Evolutionary conservation across 2,888 invertebrate species (phyloP).

Genomic region (Lamproptera curius): DNA sequence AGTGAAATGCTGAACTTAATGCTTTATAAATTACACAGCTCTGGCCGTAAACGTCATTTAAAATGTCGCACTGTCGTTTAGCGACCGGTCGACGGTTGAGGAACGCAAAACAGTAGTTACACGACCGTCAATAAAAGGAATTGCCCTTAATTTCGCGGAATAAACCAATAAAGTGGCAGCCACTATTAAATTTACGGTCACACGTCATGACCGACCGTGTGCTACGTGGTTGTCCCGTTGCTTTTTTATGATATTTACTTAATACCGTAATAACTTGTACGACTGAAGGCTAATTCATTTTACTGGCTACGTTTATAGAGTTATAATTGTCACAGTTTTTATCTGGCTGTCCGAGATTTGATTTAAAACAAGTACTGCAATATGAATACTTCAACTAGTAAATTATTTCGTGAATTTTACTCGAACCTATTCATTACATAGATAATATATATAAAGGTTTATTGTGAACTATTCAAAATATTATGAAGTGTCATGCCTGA

Average conservation of each 20-base stretch:
- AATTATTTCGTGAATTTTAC: no score
- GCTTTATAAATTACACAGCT: not conserved
- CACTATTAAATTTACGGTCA: constrained; percentile 32
- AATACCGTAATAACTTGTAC: not conserved
- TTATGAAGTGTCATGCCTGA: no score
- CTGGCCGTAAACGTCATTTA: not conserved
- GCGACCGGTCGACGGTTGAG: constrained; percentile 1
- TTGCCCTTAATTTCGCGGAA: constrained; percentile 53
- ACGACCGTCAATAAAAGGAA: constrained; percentile 44
- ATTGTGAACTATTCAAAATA: no score
- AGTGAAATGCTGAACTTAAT: not conserved
- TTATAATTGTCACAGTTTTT: no score
- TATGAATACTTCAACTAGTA: no score
- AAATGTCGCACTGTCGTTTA: constrained; percentile 10
- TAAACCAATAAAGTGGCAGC: constrained; percentile 27
- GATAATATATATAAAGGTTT: no score
- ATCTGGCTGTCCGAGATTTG: no score
- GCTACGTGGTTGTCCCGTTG: no score
- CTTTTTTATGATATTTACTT: not conserved
- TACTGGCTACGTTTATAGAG: not conserved
- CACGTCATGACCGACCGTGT: constrained; percentile 2
- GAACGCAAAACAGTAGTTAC: constrained; percentile 37
- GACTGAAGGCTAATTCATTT: not conserved
- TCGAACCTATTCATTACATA: no score
- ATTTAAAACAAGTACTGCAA: no score